Percentiles rank a stretch among this genome's conserved stretches.
phyloP scores from a whole-genome alignment of 1,140 invertebrate species.

The Bombus waltoni region DNA sequence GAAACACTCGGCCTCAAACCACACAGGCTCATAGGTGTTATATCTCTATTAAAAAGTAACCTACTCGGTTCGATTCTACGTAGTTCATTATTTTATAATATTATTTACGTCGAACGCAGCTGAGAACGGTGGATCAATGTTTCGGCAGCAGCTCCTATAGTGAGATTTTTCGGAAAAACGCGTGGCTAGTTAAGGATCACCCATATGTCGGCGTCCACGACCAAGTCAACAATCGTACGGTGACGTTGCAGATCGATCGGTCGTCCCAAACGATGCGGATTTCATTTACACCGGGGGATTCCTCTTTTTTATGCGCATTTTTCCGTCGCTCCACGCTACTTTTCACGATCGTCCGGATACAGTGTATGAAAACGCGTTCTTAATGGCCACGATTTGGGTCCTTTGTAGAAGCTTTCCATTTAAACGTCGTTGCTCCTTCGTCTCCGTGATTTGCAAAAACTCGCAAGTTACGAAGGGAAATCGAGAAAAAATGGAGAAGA shows the following conservation, averaged over 20 bases:
- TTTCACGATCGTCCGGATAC: constrained; percentile 23
- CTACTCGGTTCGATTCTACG: neutral
- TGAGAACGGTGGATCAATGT: neutral
- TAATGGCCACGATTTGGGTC: constrained; percentile 25
- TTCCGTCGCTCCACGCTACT: neutral
- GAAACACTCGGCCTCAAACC: neutral
- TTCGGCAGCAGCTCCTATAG: neutral
- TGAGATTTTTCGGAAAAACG: constrained; percentile 35
- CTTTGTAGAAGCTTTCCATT: constrained; percentile 57
- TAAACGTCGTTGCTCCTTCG: constrained; percentile 34
- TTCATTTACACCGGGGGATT: constrained; percentile 36
- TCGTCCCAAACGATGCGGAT: constrained; percentile 20
- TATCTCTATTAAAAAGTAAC: neutral
- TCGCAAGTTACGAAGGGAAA: neutral
- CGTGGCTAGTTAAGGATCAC: constrained; percentile 24
- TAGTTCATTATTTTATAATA: neutral
- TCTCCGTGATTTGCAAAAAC: constrained; percentile 62
- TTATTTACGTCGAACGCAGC: neutral
- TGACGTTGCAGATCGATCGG: constrained; percentile 59
- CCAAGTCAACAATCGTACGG: neutral
- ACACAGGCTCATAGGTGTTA: no score
- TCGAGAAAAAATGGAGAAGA: constrained; percentile 28
- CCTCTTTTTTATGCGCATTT: constrained; percentile 33
- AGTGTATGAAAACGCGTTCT: constrained; percentile 60
- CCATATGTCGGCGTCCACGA: constrained; percentile 26